A percentile compares a stretch with the other conserved stretches of the same genome.
Conservation (phyloP, 2,888 invertebrate species). For the Druceiella hillmani region DNA sequence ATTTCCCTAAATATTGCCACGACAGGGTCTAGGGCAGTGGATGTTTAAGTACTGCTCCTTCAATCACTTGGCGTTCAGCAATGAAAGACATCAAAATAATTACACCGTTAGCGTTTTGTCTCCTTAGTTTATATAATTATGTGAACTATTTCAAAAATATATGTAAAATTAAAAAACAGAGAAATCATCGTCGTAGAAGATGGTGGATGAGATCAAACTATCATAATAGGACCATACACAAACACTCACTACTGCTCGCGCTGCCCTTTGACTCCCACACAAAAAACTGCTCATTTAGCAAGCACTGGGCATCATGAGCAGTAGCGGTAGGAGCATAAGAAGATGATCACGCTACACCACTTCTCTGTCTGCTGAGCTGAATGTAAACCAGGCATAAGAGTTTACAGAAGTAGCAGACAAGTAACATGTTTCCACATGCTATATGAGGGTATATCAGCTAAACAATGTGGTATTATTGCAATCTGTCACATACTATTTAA, state of each 20-base stretch:
- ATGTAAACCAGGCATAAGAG: too few relatives aligned
- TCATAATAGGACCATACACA: not conserved
- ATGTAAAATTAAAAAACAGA: not conserved
- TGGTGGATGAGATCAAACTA: not conserved
- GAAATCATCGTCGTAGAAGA: constrained; percentile 1
- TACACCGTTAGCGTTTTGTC: not conserved
- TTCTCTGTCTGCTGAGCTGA: too few relatives aligned
- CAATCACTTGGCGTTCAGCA: not conserved
- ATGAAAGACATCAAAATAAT: not conserved
- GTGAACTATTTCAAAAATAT: not conserved
- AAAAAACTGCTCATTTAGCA: not conserved
- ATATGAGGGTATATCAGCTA: too few relatives aligned
- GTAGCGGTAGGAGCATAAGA: not conserved
- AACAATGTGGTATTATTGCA: too few relatives aligned
- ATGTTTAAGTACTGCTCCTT: not conserved
- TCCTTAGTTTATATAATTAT: not conserved
- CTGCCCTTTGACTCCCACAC: not conserved
- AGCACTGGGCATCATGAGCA: not conserved
- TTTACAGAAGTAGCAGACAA: too few relatives aligned
- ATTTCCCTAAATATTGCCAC: too few relatives aligned
- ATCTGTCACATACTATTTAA: too few relatives aligned
- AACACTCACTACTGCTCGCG: not conserved
- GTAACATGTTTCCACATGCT: too few relatives aligned
- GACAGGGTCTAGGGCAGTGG: too few relatives aligned
- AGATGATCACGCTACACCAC: not conserved